These are phyloP conservation scores for Theristicus caerulescens DNA, from an alignment of 2,113 vertebrate species.

Conservation along the genomic window DNA sequence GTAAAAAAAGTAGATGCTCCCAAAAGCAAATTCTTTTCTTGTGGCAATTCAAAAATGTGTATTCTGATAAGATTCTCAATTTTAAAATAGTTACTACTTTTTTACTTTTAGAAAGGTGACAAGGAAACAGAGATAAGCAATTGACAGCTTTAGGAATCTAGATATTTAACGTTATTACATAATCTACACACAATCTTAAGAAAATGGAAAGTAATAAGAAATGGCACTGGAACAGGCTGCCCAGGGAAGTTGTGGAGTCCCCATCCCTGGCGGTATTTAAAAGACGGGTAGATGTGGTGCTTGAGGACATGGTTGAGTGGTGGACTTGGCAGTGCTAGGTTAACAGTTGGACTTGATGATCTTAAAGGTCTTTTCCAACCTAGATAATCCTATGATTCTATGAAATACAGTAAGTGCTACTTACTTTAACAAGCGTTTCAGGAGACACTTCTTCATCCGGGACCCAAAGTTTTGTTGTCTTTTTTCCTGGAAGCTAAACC, in stretches of 20 bases:
- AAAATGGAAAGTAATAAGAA: background rate
- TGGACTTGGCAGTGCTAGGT: too few species aligned
- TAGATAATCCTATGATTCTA: too few species aligned
- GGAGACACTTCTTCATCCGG: constrained; percentile 97
- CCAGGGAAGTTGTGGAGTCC: too few species aligned
- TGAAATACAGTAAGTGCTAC: background rate
- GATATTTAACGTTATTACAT: background rate
- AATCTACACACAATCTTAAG: background rate
- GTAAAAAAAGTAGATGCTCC: background rate
- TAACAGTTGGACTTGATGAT: too few species aligned
- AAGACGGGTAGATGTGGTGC: too few species aligned
- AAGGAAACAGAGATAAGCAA: background rate
- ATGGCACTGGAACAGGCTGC: too few species aligned
- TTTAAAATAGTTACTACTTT: background rate
- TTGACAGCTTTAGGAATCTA: background rate
- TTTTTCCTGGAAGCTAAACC: constrained; percentile 93
- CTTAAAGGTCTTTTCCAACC: too few species aligned
- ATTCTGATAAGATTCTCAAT: background rate
- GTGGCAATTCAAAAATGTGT: background rate
- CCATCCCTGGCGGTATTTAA: too few species aligned
- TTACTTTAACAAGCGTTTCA: constrained; percentile 95
- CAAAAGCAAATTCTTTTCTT: background rate
- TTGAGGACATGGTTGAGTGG: too few species aligned
- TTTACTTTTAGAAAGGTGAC: background rate
- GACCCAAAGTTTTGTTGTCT: constrained; percentile 98